These are phyloP conservation scores for Phaethornis superciliosus DNA, from an alignment of 2,113 vertebrate genomes.

Conservation along the genomic window DNA sequence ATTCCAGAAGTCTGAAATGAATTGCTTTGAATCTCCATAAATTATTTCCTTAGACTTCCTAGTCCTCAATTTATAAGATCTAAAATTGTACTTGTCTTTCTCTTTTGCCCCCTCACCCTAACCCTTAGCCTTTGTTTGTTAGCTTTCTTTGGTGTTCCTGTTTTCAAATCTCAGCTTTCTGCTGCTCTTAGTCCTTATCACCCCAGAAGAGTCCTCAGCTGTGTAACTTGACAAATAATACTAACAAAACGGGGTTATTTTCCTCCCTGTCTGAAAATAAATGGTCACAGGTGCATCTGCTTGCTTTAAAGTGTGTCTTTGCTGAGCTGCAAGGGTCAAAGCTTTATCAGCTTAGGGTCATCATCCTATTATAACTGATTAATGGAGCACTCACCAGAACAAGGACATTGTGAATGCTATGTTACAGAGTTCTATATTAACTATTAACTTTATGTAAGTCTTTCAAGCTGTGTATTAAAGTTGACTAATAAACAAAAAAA, in stretches of 20 bases:
- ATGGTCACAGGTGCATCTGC: neutral
- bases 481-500: neutral
- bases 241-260: neutral
- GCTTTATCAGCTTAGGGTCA: neutral
- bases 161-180: neutral
- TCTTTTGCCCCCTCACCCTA: fast-evolving
- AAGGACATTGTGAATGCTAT: neutral
- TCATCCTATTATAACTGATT: conserved; percentile 19
- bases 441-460: neutral
- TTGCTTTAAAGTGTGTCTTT: neutral
- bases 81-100: neutral
- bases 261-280: neutral
- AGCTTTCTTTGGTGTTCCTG: fast-evolving
- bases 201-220: neutral
- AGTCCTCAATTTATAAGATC: neutral
- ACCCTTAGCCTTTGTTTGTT: neutral
- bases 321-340: neutral
- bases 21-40: neutral
- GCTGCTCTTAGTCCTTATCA: neutral
- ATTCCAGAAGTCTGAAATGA: neutral
- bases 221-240: neutral
- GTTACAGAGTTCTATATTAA: neutral
- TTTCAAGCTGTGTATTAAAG: neutral
- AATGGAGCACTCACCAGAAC: conserved; percentile 2
- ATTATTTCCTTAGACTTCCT: neutral